Evolutionary conservation across 1,140 invertebrate species (phyloP), one percentile per base, ranked within the genome.

Genomic region (Drosophila truncata): DNA sequence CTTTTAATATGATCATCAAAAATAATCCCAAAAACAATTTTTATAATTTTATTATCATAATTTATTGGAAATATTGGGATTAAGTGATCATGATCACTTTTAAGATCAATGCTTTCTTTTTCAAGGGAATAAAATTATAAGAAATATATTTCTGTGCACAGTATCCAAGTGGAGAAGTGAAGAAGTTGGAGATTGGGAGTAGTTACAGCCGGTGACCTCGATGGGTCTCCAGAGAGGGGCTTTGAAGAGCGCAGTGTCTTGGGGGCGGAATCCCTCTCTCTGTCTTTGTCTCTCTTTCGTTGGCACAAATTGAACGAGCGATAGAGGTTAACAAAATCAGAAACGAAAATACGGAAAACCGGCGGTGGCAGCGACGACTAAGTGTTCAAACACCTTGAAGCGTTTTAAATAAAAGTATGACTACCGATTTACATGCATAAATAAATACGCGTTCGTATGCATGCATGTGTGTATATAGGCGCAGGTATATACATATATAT

Each of bases 381-480:
- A 72, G 52, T 60, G 55, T 25, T 50, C 35, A 73, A 60, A 69
- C 70, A 72, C 70, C 70, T 73, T 73, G 70, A 58, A 37, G 59
- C 29, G 20, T 62, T 62, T 62, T 47, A 74, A 25, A 78, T 60
- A 41, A 70, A 78, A 54, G 75, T 77, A 77, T 78, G 54, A 65
- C 57, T 66, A 77, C 61, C 63, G 61, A 75, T 85, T 78, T 85
- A 82, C 72, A 86, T 87, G 63, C 64, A 49, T 62, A 64, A 71
- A 71, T 71, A 70, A 33, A 60, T 72, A 47, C 76, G 58, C 52
- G 64, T 49, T 67, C 79, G 62, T 71, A 76, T 69, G 47, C 47
- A 49, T 42, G 41, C 6, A n/a, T 47, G 42, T 44, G 27, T 33
- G 18, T 54, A 54, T 37, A 69, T 58, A 63, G 31, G n/a, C 52